A percentile compares a stretch with the other conserved stretches of the same genome.
These are phyloP conservation scores for Erpetoichthys calabaricus DNA, from an alignment of 2,797 vertebrate genomes.

Conservation along the genomic window DNA sequence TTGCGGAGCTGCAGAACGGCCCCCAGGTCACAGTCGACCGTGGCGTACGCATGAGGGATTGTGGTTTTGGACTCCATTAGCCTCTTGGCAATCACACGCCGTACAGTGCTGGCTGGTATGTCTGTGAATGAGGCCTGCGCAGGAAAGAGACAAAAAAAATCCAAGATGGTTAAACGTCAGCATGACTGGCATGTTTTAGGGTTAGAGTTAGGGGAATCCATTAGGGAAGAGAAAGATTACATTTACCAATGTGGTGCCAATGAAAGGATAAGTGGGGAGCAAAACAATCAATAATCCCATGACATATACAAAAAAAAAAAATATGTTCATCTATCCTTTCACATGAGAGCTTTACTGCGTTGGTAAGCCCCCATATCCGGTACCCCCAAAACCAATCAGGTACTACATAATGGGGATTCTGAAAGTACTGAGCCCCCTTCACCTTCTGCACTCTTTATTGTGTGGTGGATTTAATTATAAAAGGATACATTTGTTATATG, in stretches of 20 bases:
- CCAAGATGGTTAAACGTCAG: neutral
- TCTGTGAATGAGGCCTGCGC: slow-evolving; percentile 80
- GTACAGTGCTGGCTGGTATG: slow-evolving; percentile 73
- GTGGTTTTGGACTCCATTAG: slow-evolving; percentile 83
- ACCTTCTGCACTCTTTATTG: too few species aligned
- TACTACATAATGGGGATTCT: too few species aligned
- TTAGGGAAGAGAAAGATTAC: neutral
- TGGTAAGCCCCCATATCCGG: too few species aligned
- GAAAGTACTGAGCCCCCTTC: too few species aligned
- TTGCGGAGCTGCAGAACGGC: slow-evolving; percentile 68
- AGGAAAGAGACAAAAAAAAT: slow-evolving; percentile 15
- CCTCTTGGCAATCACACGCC: slow-evolving; percentile 83
- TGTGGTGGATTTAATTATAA: too few species aligned
- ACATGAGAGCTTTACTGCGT: too few species aligned
- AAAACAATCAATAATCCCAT: too few species aligned
- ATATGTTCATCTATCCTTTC: too few species aligned
- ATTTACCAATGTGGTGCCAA: neutral
- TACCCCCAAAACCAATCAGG: too few species aligned
- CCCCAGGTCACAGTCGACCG: slow-evolving; percentile 74
- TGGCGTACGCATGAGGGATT: slow-evolving; percentile 81
- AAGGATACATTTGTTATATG: too few species aligned
- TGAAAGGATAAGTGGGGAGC: neutral
- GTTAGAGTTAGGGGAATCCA: neutral
- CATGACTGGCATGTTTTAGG: neutral
- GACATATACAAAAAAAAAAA: too few species aligned